These are phyloP conservation scores for Carassius gibelio DNA, from an alignment of 2,113 vertebrate species.

Conservation along the genomic window DNA sequence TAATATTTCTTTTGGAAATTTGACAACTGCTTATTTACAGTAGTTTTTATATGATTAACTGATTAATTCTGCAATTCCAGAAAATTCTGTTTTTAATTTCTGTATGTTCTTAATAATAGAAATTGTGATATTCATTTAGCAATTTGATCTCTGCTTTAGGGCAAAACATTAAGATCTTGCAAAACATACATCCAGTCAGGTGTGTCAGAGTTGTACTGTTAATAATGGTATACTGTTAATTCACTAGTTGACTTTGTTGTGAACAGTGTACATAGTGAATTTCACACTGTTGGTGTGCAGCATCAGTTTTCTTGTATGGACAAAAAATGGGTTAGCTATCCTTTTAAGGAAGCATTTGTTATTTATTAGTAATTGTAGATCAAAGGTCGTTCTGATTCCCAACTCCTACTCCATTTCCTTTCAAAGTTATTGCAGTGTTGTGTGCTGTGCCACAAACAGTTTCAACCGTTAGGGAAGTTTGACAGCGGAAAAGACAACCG, in stretches of 20 bases:
- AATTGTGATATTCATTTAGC: background rate
- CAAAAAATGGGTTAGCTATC: background rate
- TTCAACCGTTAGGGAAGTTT: background rate
- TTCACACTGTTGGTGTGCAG: background rate
- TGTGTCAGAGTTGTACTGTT: background rate
- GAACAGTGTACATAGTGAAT: background rate
- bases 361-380: background rate
- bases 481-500: background rate
- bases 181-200: background rate
- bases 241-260: background rate
- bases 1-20: background rate
- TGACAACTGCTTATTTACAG: background rate
- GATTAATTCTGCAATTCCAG: too few species aligned
- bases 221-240: background rate
- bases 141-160: background rate
- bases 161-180: background rate
- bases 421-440: conserved; percentile 17
- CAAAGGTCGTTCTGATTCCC: background rate
- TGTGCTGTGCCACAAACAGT: background rate
- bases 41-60: background rate
- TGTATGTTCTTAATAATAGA: background rate
- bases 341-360: background rate
- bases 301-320: background rate
- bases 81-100: background rate
- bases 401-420: conserved; percentile 16